Percentiles rank a stretch among this genome's conserved stretches.
Evolutionary conservation across 2,888 invertebrate genomes (phyloP).

Genomic region (Trachelus troglodyta): DNA sequence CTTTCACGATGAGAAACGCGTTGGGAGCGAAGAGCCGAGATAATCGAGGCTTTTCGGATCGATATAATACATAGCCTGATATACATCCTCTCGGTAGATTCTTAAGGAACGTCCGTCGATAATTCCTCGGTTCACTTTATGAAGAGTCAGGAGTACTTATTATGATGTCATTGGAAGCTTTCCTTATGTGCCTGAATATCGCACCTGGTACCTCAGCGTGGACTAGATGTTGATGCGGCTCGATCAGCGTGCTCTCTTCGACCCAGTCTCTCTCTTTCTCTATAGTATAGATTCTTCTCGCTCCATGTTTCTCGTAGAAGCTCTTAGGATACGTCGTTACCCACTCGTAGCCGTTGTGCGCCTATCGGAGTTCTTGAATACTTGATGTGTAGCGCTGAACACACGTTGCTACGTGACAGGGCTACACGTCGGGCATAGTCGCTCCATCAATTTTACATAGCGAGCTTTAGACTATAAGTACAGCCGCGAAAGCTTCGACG

Average conservation of each 20-base stretch:
- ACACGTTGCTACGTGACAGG: neutral
- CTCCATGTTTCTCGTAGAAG: neutral
- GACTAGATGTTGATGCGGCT: neutral
- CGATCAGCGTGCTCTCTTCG: neutral
- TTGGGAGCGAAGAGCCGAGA: neutral
- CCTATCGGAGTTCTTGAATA: constrained; percentile 48
- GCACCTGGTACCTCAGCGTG: constrained; percentile 29
- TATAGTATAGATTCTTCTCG: neutral
- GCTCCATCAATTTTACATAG: constrained; percentile 10
- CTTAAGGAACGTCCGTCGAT: neutral
- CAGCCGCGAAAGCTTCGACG: constrained; percentile 6
- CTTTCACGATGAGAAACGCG: neutral
- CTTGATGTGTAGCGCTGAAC: constrained; percentile 36
- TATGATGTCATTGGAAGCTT: neutral
- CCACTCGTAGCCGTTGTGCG: constrained; percentile 38
- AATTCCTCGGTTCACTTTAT: neutral
- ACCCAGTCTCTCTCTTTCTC: no score
- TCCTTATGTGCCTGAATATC: constrained; percentile 15
- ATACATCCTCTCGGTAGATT: neutral
- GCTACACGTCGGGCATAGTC: constrained; percentile 9
- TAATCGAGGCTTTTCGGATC: neutral
- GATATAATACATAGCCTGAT: neutral
- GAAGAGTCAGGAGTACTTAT: neutral
- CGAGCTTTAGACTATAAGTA: constrained; percentile 4
- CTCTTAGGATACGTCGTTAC: constrained; percentile 33